Evolutionary conservation across 2,888 invertebrate genomes (phyloP), one percentile per base, ranked within the genome.

Genomic region (Phyto melanocephala): DNA sequence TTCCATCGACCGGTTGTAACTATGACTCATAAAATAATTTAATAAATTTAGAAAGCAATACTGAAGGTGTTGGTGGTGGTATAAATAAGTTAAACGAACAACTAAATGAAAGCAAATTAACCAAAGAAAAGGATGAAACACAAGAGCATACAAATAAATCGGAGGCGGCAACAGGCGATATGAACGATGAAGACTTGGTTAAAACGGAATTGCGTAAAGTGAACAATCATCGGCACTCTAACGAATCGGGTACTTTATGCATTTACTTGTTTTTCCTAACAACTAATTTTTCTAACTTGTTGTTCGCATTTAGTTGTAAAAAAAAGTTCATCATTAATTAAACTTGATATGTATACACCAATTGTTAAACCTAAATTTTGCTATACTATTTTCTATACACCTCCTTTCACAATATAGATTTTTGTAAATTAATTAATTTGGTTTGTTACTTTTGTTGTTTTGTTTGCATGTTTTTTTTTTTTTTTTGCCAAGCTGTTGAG

Each of bases 211-310:
- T 90, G 86, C 89, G 90, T 81, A 90, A 87, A 86, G 87, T 87
- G 56, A 87, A 87, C 85, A 89, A 88, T 87, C 89, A 91, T 87
- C 90, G 91, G 63, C 90, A 89, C 87, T 91, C 91, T 70, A 91
- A 91, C 86, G 91, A 91, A 90, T 91, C 91, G 84, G 91, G 91
- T 91, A 91, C 85, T 86, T 79, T 8, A 70, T 67, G 28, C 33
- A 42, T 62, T 79, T 78, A 79, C 20, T 20, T 47, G 28, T 28
- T 28, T 20, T 37, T 74, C 50, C 72, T 75, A 79, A 56, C 68
- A 70, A 65, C 52, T 74, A 67, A 67, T 67, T 70, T 68, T 81
- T 67, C 60, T 52, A 79, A 67, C 60, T 67, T 79, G 79, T 74
- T 79, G 79, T 74, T 79, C 72, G 42, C 72, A 52, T 72, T 37